Percentiles rank a stretch among this genome's conserved stretches.
These are phyloP conservation scores for Xiphydria camelus DNA, from an alignment of 2,888 invertebrate species.

Conservation along the genomic window DNA sequence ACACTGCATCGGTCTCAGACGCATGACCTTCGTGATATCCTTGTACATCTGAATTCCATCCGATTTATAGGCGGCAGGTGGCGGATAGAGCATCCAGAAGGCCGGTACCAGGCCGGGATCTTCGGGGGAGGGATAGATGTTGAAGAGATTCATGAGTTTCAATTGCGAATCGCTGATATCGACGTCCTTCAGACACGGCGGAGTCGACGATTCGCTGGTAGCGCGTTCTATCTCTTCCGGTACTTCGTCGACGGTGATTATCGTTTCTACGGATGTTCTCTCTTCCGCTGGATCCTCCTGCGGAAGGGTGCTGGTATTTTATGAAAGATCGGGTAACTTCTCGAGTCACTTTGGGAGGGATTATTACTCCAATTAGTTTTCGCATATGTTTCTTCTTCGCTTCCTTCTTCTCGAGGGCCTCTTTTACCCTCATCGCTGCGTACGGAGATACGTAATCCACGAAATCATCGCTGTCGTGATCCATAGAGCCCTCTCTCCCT, in stretches of 20 bases:
- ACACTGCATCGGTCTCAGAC: constrained; percentile 31
- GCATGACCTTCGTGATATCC: constrained; percentile 24
- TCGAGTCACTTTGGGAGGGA: not conserved
- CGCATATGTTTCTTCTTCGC: constrained; percentile 18
- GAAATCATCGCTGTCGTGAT: constrained; percentile 7
- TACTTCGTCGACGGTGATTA: constrained; percentile 24
- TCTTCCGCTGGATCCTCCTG: too few relatives aligned
- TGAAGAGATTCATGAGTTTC: constrained; percentile 33
- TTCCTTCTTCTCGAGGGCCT: constrained; percentile 7
- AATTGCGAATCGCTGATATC: constrained; percentile 41
- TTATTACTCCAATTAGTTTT: constrained; percentile 31
- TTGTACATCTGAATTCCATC: constrained; percentile 41
- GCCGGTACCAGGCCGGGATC: constrained; percentile 40
- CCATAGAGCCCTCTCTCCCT: constrained; percentile 14
- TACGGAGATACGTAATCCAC: not conserved
- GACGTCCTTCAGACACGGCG: constrained; percentile 33
- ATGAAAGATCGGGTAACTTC: constrained; percentile 17
- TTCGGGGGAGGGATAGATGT: constrained; percentile 32
- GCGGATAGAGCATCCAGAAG: constrained; percentile 35
- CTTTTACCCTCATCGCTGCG: constrained; percentile 10
- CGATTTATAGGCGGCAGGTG: constrained; percentile 22
- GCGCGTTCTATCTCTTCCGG: not conserved
- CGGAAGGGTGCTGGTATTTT: too few relatives aligned
- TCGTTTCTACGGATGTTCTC: constrained; percentile 17
- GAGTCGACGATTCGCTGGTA: constrained; percentile 23